Evolutionary conservation across 1,140 invertebrate species (phyloP).

Genomic region (Neomicropteryx cornuta): DNA sequence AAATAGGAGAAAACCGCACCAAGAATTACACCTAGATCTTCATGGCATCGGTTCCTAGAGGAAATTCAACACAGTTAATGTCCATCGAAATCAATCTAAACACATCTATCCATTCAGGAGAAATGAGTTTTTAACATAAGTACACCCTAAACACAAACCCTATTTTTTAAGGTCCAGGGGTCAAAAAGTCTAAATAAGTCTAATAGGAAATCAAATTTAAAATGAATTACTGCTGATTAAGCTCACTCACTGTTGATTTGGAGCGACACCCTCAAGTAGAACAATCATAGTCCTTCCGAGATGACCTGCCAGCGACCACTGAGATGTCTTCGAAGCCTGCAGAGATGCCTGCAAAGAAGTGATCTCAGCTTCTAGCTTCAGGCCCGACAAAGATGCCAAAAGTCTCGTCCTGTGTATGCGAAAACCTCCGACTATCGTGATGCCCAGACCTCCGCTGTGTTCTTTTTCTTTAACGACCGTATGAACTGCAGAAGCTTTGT

Average conservation of each 20-base stretch:
- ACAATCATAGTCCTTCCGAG: constrained; percentile 88
- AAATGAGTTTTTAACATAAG: too few species aligned
- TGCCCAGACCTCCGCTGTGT: constrained; percentile 24
- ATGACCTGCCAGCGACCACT: constrained; percentile 83
- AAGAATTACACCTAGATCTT: too few species aligned
- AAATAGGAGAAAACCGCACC: too few species aligned
- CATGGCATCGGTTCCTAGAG: too few species aligned
- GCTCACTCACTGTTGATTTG: constrained; percentile 69
- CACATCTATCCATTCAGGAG: too few species aligned
- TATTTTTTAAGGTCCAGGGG: too few species aligned
- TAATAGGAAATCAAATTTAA: not conserved
- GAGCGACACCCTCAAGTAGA: constrained; percentile 77
- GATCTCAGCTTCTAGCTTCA: constrained; percentile 86
- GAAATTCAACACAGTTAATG: too few species aligned
- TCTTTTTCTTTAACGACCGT: constrained; percentile 27
- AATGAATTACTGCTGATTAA: too few species aligned
- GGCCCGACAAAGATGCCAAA: constrained; percentile 80
- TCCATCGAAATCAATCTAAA: too few species aligned
- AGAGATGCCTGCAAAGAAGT: constrained; percentile 70
- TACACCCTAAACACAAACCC: too few species aligned
- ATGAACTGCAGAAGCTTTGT: constrained; percentile 20
- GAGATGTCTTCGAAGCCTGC: constrained; percentile 72
- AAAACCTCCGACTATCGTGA: constrained; percentile 77
- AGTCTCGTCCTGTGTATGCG: constrained; percentile 80
- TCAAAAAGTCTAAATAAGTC: not conserved